These are phyloP conservation scores for Schizopygopsis pylzovi DNA, from an alignment of 2,797 vertebrate species.

Conservation along the genomic window DNA sequence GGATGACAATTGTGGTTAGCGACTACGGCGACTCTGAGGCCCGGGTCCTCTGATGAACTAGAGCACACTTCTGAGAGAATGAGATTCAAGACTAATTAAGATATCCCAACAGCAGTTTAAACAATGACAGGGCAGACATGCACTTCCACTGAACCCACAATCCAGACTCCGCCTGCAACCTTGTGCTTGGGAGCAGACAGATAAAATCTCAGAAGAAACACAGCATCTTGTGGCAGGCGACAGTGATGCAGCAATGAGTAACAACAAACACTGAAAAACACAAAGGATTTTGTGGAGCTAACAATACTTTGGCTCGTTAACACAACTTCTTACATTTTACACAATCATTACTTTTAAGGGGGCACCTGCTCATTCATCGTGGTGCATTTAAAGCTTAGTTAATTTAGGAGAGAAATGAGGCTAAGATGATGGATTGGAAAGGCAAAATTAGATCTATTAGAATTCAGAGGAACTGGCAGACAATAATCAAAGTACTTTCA, in stretches of 20 bases:
- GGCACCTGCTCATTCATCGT: constrained; percentile 37
- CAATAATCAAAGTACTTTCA: constrained; percentile 91
- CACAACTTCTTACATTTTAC: constrained; percentile 35
- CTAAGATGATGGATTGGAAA: constrained; percentile 86
- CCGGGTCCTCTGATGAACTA: constrained; percentile 19
- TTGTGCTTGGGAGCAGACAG: not conserved
- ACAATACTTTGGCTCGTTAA: not conserved
- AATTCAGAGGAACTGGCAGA: constrained; percentile 87
- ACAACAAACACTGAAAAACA: constrained; percentile 7
- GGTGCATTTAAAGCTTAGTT: constrained; percentile 67
- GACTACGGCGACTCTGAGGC: constrained; percentile 2
- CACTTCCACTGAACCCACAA: constrained; percentile 15
- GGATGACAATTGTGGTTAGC: constrained; percentile 38
- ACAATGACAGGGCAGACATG: constrained; percentile 15
- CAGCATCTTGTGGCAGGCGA: not conserved
- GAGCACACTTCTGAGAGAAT: constrained; percentile 39
- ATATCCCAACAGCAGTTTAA: constrained; percentile 35
- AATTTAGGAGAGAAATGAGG: constrained; percentile 84
- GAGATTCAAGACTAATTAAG: constrained; percentile 38
- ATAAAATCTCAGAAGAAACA: constrained; percentile 15
- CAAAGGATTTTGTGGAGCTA: not conserved
- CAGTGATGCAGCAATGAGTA: constrained; percentile 13
- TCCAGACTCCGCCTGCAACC: constrained; percentile 13
- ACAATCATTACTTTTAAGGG: constrained; percentile 20
- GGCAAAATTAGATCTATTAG: constrained; percentile 88